phyloP scores from a whole-genome alignment of 1,140 invertebrate genomes.

The Dinothrombium tinctorium region DNA sequence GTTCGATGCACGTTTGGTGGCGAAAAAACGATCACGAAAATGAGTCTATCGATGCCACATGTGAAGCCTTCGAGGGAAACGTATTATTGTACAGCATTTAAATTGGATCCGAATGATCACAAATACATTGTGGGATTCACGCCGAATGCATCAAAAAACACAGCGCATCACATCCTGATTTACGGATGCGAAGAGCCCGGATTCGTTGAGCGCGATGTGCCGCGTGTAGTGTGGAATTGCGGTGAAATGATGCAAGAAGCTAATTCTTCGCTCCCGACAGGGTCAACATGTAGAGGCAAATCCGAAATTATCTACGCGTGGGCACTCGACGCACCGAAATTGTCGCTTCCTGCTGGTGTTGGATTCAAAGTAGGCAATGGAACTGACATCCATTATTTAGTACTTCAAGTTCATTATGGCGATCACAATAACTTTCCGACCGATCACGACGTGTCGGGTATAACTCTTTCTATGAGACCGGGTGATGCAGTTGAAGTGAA shows the following conservation, averaged over 20 bases:
- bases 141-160: slow-evolving; percentile 69
- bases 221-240: slow-evolving; percentile 53
- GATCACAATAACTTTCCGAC: slow-evolving; percentile 41
- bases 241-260: slow-evolving; percentile 54
- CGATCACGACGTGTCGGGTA: slow-evolving; percentile 21
- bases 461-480: slow-evolving; percentile 12
- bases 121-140: slow-evolving; percentile 73
- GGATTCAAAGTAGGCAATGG: slow-evolving; percentile 28
- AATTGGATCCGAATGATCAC: slow-evolving; percentile 36
- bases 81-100: slow-evolving; percentile 58
- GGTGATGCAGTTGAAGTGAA: slow-evolving; percentile 21
- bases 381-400: slow-evolving; percentile 27
- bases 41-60: too few species aligned
- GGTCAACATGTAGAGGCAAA: neutral
- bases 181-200: slow-evolving; percentile 77
- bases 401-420: slow-evolving; percentile 80
- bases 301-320: slow-evolving; percentile 77
- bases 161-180: slow-evolving; percentile 83
- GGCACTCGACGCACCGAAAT: slow-evolving; percentile 72
- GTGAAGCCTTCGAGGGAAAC: too few species aligned
- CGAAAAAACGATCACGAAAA: too few species aligned
- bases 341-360: slow-evolving; percentile 49
- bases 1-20: too few species aligned
- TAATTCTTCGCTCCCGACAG: slow-evolving; percentile 13
- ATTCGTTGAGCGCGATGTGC: slow-evolving; percentile 28